phyloP scores from a whole-genome alignment of 2,888 invertebrate species.

The Pheosia gnoma region DNA sequence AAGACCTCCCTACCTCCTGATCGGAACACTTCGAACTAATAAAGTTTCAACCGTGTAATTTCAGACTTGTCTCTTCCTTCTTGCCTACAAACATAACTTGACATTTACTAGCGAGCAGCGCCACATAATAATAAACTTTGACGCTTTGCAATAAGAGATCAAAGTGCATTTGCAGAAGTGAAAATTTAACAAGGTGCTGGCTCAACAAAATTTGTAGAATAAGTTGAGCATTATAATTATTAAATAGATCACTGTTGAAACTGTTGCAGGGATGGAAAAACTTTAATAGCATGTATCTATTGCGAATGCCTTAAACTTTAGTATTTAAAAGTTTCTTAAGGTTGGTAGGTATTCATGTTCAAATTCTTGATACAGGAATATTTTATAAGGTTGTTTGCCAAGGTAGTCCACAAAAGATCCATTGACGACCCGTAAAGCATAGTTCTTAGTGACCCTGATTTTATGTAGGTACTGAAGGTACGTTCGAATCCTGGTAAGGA shows the following conservation, averaged over 20 bases:
- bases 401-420: no score
- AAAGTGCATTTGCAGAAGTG: neutral
- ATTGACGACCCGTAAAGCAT: no score
- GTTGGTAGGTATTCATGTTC: no score
- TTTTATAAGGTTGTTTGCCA: no score
- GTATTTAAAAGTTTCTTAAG: no score
- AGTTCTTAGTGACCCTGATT: no score
- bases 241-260: constrained; percentile 41
- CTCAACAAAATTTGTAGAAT: constrained; percentile 38
- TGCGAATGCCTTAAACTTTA: constrained; percentile 11
- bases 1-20: constrained; percentile 14
- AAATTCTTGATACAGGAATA: no score
- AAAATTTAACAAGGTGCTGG: constrained; percentile 11
- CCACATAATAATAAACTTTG: neutral
- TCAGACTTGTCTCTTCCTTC: constrained; percentile 42
- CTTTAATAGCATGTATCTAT: constrained; percentile 41
- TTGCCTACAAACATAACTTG: constrained; percentile 22
- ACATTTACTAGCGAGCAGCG: constrained; percentile 2
- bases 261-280: constrained; percentile 31
- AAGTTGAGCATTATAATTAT: constrained; percentile 49
- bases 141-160: neutral
- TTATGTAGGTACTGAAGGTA: no score
- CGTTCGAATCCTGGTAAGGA: neutral
- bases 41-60: constrained; percentile 49
- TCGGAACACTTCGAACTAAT: constrained; percentile 41